Conservation (phyloP, 2,797 vertebrate genomes). For the Sylvilagus floridanus region DNA sequence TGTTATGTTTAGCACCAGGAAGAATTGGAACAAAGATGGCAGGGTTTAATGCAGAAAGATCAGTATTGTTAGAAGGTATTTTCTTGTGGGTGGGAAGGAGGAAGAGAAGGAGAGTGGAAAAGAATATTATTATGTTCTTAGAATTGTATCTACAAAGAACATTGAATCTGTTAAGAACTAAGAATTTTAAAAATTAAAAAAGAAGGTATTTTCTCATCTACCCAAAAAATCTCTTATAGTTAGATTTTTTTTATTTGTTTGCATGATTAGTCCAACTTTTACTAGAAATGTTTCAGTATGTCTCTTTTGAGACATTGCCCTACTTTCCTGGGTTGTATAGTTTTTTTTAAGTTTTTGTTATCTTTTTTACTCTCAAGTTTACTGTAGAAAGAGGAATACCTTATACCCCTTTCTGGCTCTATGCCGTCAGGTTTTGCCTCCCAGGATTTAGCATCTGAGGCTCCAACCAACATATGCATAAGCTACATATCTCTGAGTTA, state of each 20-base stretch:
- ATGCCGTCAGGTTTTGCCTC: neutral
- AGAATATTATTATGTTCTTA: too few species aligned
- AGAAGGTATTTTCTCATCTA: neutral
- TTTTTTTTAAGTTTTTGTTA: neutral
- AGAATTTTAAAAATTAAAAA: too few species aligned
- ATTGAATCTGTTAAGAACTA: too few species aligned
- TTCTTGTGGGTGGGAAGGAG: neutral
- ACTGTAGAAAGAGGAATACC: neutral
- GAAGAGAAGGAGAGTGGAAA: too few species aligned
- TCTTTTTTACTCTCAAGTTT: neutral
- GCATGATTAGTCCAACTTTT: neutral
- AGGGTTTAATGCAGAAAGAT: neutral
- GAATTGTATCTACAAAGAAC: too few species aligned
- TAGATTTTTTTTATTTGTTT: neutral
- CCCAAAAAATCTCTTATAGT: neutral
- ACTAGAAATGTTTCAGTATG: neutral
- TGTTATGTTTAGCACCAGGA: neutral
- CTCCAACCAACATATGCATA: neutral
- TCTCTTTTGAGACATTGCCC: neutral
- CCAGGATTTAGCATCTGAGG: neutral
- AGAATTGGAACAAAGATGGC: neutral
- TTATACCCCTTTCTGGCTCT: neutral
- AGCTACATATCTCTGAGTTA: neutral
- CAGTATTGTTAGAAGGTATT: neutral
- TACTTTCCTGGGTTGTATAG: neutral